These are phyloP conservation scores for Graphium colonna DNA, from an alignment of 2,888 invertebrate genomes.

Conservation along the genomic window DNA sequence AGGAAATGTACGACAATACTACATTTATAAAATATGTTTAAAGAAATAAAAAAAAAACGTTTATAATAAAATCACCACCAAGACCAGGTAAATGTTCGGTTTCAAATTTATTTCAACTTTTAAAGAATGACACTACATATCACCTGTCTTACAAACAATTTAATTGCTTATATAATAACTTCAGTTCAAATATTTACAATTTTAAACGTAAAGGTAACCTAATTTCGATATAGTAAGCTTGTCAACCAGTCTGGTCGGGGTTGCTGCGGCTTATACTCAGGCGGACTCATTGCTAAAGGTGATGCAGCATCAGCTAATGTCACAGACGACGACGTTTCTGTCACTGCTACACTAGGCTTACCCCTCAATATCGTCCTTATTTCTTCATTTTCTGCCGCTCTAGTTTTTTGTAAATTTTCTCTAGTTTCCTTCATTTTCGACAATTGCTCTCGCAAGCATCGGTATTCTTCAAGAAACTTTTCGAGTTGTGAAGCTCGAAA, in stretches of 20 bases:
- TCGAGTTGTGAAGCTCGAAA: conserved; percentile 90
- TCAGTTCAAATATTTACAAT: conserved; percentile 60
- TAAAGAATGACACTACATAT: conserved; percentile 58
- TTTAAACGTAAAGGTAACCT: conserved; percentile 31
- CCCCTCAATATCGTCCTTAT: conserved; percentile 78
- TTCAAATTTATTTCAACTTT: conserved; percentile 69
- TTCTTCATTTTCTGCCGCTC: conserved; percentile 73
- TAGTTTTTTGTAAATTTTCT: conserved; percentile 80
- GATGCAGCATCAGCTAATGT: conserved; percentile 65
- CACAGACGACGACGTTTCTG: conserved; percentile 69
- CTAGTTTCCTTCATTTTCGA: conserved; percentile 90
- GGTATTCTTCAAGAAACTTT: conserved; percentile 88
- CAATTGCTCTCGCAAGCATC: conserved; percentile 87
- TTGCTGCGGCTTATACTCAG: conserved; percentile 65
- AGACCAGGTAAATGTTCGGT: conserved; percentile 21
- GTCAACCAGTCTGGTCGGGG: conserved; percentile 69
- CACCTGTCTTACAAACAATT: conserved; percentile 64
- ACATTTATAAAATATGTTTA: too few relatives aligned
- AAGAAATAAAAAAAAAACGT: too few relatives aligned
- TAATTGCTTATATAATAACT: conserved; percentile 53
- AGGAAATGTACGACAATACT: too few relatives aligned
- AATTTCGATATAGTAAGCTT: conserved; percentile 68
- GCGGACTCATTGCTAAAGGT: conserved; percentile 62
- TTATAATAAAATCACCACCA: too few relatives aligned
- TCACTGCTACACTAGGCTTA: conserved; percentile 75